Evolutionary conservation across 2,113 vertebrate species (phyloP), one percentile per base, ranked within the genome.

Genomic region (Limanda limanda): DNA sequence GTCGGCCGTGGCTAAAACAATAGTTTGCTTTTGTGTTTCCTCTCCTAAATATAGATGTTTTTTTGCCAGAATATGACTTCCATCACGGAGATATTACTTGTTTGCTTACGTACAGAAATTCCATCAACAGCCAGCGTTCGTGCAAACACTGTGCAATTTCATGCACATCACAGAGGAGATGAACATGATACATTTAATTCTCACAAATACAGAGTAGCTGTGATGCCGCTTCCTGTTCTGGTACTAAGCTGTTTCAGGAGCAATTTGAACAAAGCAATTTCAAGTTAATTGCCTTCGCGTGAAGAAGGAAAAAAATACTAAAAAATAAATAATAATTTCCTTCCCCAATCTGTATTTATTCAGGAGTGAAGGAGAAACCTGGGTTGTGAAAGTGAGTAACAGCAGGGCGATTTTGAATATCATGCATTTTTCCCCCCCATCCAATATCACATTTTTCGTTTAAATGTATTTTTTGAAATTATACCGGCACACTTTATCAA

Each of bases 191-290:
- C 68, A 71, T 89, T 82, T 74, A 78, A 73, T 84, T 87, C 71
- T 68, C 73, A 84, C 79, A 71, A 60, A 88, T 83, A 63, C 59
- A 69, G 63, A 79, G 62, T 55, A 71, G 70, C 81, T 78, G 78
- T 70, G 69, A 86, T 78, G 76, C 74, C 59, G 78, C 84, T 90
- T 89, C 83, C 81, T 83, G 59, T 35, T 21, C 62, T 71, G 35
- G 48, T 11, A 68, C 71, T 76, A 78, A 87, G 85, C 84, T 80
- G 69, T 88, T 85, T 77, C 56, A 81, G 75, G 75, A 77, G 71
- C 86, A 83, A 81, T 88, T 91, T 83, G 83, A 88, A 87, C 83
- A 89, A 82, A 88, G 75, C 82, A 87, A 90, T 92, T 90, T 88
- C 75, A 81, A 84, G 74, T 89, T 91, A 91, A 91, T 91, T 90